Percentiles rank a stretch among this genome's conserved stretches.
Conservation (phyloP, 2,113 vertebrate species). For the Mirounga angustirostris region DNA sequence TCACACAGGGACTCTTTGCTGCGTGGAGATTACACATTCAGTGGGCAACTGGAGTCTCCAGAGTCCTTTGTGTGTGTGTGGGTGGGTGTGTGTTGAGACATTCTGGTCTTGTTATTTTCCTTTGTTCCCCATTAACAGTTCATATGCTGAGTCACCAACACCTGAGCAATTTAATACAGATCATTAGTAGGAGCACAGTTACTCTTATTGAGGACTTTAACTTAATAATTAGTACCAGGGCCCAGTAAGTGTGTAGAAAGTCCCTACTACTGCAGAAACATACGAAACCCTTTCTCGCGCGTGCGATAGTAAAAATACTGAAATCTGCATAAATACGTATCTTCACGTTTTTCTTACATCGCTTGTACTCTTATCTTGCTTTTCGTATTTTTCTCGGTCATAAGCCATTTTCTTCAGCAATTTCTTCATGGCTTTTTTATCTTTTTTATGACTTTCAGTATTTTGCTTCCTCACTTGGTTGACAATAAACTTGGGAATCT, state of each 20-base stretch:
- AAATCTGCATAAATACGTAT: background rate
- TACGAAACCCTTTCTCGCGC: background rate
- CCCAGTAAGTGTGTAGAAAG: background rate
- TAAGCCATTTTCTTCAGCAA: slow-evolving; percentile 97
- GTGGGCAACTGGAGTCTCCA: background rate
- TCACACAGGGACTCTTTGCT: background rate
- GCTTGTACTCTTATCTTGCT: slow-evolving; percentile 87
- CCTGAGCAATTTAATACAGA: background rate
- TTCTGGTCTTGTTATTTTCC: background rate
- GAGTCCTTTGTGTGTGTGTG: background rate
- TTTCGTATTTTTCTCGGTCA: slow-evolving; percentile 92
- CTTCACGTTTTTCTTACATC: slow-evolving; percentile 88
- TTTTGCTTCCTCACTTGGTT: slow-evolving; percentile 97
- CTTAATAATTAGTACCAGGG: background rate
- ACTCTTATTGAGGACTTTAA: background rate
- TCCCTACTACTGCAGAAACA: background rate
- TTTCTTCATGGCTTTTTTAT: slow-evolving; percentile 92
- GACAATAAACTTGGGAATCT: slow-evolving; percentile 98
- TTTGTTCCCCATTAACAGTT: background rate
- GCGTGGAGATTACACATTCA: background rate
- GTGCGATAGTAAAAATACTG: background rate
- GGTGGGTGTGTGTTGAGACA: background rate
- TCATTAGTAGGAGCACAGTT: background rate
- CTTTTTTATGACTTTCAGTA: slow-evolving; percentile 92
- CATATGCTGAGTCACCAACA: background rate